Conservation (phyloP, 2,797 vertebrate genomes). For the Anabas testudineus region DNA sequence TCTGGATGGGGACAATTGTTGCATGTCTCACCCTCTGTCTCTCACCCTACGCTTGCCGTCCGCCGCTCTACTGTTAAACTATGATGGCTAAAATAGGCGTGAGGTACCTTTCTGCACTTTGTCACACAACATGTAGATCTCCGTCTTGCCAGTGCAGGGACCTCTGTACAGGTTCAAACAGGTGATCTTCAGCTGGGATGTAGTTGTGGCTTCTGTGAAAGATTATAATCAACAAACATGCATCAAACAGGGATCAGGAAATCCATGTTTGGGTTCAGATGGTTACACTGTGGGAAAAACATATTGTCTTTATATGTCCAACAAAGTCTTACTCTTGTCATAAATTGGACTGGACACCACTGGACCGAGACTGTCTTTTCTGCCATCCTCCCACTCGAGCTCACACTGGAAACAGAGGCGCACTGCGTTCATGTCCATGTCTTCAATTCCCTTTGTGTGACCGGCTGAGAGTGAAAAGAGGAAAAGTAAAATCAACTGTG, state of each 20-base stretch:
- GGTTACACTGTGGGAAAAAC: not conserved
- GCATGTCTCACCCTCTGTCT: too few species aligned
- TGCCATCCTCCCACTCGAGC: constrained; percentile 84
- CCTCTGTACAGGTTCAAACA: constrained; percentile 89
- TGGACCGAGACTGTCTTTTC: constrained; percentile 82
- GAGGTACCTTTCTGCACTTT: constrained; percentile 93
- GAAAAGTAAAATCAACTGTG: constrained; percentile 17
- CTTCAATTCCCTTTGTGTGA: constrained; percentile 93
- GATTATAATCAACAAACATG: constrained; percentile 4
- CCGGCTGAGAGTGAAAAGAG: constrained; percentile 81
- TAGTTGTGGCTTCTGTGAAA: constrained; percentile 90
- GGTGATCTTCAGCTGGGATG: constrained; percentile 92
- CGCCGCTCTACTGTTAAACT: too few species aligned
- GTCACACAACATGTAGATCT: constrained; percentile 94
- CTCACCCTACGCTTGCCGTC: too few species aligned
- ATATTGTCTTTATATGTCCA: not conserved
- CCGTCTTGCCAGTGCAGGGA: constrained; percentile 87
- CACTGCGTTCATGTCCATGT: constrained; percentile 97
- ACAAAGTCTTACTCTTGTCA: constrained; percentile 90
- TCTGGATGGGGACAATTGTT: too few species aligned
- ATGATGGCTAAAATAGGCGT: too few species aligned
- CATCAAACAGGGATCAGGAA: constrained; percentile 26
- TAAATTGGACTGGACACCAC: constrained; percentile 93
- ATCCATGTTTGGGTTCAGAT: not conserved
- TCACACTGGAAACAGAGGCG: constrained; percentile 94